Percentiles rank a stretch among this genome's conserved stretches.
Conservation (phyloP, 1,140 invertebrate genomes). For the Kradibia gibbosae region DNA sequence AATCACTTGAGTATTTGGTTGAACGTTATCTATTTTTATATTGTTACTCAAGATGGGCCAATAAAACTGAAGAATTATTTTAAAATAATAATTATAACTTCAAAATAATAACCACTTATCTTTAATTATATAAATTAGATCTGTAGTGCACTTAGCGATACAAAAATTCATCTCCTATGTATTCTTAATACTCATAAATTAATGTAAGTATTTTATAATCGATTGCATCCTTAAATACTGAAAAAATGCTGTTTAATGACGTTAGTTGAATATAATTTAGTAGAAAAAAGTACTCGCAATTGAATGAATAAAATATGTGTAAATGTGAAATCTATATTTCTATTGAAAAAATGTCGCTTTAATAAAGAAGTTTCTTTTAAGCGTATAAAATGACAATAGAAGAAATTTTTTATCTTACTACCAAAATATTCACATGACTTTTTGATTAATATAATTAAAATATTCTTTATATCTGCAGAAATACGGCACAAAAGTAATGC, state of each 20-base stretch:
- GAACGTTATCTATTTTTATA: not conserved
- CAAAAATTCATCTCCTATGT: too few species aligned
- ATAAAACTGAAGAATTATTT: not conserved
- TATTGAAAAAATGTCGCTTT: not conserved
- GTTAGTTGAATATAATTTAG: too few species aligned
- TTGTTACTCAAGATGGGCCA: not conserved
- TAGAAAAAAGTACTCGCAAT: slow-evolving; percentile 16
- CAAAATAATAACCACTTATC: not conserved
- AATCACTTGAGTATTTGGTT: slow-evolving; percentile 7
- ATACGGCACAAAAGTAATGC: slow-evolving; percentile 30
- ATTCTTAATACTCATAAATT: not conserved
- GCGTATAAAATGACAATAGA: not conserved
- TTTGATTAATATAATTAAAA: not conserved
- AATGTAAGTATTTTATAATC: not conserved
- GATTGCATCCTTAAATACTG: too few species aligned
- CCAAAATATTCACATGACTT: not conserved
- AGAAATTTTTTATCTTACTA: not conserved
- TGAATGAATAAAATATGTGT: not conserved
- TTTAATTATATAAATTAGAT: not conserved
- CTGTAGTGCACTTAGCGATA: too few species aligned
- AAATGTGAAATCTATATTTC: not conserved
- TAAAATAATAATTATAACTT: not conserved
- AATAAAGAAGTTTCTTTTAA: not conserved
- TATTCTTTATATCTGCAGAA: not conserved
- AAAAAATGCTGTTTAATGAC: too few species aligned